phyloP scores from a whole-genome alignment of 2,113 vertebrate genomes.

The Macaca nemestrina region DNA sequence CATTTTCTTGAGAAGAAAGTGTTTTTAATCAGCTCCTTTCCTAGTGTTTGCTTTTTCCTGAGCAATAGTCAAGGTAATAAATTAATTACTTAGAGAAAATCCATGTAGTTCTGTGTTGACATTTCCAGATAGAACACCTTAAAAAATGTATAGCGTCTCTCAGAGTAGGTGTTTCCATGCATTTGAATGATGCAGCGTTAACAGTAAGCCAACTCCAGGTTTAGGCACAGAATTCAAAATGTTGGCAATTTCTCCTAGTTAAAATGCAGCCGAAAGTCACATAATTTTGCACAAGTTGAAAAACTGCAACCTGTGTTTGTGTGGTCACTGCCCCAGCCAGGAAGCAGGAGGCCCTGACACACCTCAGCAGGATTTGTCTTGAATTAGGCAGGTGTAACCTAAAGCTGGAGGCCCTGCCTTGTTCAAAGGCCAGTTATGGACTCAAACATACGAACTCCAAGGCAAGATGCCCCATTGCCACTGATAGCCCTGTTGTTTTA shows the following conservation, averaged over 20 bases:
- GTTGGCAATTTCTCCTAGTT: neutral
- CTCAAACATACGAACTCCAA: rapidly evolving
- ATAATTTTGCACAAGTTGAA: neutral
- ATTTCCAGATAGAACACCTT: neutral
- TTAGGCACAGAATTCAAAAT: neutral
- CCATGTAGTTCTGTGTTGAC: neutral
- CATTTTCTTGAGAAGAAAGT: neutral
- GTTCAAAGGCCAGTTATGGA: neutral
- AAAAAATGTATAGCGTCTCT: neutral
- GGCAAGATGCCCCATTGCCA: neutral
- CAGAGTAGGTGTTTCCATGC: neutral
- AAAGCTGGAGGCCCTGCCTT: rapidly evolving
- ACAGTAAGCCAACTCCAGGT: neutral
- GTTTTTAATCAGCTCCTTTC: neutral
- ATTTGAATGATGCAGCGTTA: neutral
- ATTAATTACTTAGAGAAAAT: neutral
- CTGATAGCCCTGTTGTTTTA: rapidly evolving
- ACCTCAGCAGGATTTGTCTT: rapidly evolving
- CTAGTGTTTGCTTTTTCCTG: neutral
- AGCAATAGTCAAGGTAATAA: neutral
- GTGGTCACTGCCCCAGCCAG: rapidly evolving
- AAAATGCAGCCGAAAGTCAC: neutral
- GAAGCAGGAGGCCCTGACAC: too few species aligned
- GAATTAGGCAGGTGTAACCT: too few species aligned
- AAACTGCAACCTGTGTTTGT: rapidly evolving